Evolutionary conservation across 64 coral and sea anemone genomes (phyloP), one percentile per base, ranked within the genome.

Genomic region (Dendrophyllia cribrosa): DNA sequence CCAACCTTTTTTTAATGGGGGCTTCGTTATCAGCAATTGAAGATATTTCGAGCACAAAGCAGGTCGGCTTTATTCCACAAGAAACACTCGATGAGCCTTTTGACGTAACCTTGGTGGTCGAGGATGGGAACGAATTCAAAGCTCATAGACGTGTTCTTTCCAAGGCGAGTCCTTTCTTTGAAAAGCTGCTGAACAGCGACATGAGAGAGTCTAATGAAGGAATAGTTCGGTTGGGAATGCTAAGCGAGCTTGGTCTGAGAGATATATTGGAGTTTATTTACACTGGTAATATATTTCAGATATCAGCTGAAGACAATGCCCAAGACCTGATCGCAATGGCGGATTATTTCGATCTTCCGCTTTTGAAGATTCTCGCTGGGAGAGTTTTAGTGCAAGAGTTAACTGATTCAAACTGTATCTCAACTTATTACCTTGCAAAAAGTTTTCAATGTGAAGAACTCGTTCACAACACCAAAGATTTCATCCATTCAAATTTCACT

Each of bases 181-280:
- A 75, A 75, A 75, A 75, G 19, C 43, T 75, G 17, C 72, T 75
- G 3, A 50, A 6, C 46, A 50, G 16, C 72, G 46, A 75, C 44
- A 75, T 75, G 46, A 75, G 47, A 75, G 72, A 75, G 15, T 48
- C 14, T 50, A 20, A 75, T 50, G 72, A 75, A 75, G 47, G 72
- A 75, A 43, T 75, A 45, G 17, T 75, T 51, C 47, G 45, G 3
- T 43, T 75, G 45, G 15, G 50, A 43, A 9, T 5, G 15, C 20
- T 75, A n/a, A 51, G 4, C 17, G 47, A 75, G 43, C 47, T 46
- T 47, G 43, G 19, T 4, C 17, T 75, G 72, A 43, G 7, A 9
- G 72, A 75, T 16, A 17, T 75, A 20, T 19, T 75, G 14, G 25
- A 75, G 72, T 75, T 49, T 51, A 75, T 75, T 75, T 50, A 75